Base-by-base conservation (phyloP, 2,888 invertebrate genomes). In the Drepanosiphum platanoidis region DNA sequence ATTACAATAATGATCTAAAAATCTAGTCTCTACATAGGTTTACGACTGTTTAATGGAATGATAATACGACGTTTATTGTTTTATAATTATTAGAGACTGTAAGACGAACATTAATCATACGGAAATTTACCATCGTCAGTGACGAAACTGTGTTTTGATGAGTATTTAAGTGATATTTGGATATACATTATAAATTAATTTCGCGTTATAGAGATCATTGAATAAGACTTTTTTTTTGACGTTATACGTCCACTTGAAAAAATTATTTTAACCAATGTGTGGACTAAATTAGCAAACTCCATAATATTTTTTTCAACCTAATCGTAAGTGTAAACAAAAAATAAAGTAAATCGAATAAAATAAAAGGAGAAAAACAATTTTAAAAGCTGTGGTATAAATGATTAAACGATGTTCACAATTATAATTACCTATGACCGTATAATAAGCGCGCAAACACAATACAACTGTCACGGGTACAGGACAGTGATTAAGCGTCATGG, bases 401-500 rank as follows among this genome's bases (percentile, higher is more conserved):
- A n/a, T n/a, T n/a, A n/a, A 27, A 61, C 64, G 30, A 78, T 78
- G 61, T 39, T 66, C 32, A 32, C 30, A 42, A 3, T 5, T 42
- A 42, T 66, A 42, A 78, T 78, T 30, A 32, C 36, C 30, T 22
- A 34, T 34, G 4, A 3, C 18, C 61, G 22, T 36, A 36, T 61
- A 77, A 36, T 58, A 75, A 58, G 66, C 15, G 32, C 15, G 15
- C n/a, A n/a, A 30, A 32, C 18, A 66, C 66, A 66, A 34, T 34
- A 68, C 34, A 22, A 39, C 32, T 66, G 39, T 78, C 64, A 78
- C 42, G 15, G 64, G 32, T 78, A 52, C 22, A 78, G 61, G n/a
- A 64, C 64, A 42, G 42, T 78, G 78, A 78, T 78, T 78, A 78
- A 78, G 64, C n/a, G 32, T 30, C n/a, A 42, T n/a, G 22, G 34